phyloP scores from a whole-genome alignment of 35 echinoderm and acorn worm species.

The Ophioderma brevispina region DNA sequence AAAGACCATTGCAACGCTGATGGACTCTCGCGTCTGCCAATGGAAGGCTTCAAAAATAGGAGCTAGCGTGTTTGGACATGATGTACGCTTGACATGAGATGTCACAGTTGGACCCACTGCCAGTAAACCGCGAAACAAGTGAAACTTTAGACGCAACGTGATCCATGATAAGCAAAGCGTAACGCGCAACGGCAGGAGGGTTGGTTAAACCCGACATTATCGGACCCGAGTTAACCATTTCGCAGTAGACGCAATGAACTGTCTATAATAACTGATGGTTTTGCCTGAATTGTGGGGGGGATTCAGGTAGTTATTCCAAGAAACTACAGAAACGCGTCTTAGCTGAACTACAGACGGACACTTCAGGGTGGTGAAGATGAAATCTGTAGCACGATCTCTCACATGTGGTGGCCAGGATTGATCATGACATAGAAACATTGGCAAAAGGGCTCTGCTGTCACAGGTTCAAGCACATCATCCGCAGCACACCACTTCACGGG shows the following conservation, averaged over 20 bases:
- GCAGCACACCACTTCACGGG: slow-evolving; percentile 35
- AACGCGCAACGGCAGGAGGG: not conserved
- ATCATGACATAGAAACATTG: slow-evolving; percentile 7
- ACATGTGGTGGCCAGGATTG: slow-evolving; percentile 32
- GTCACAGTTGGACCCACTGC: not conserved
- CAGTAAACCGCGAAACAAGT: not conserved
- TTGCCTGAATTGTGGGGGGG: slow-evolving; percentile 32
- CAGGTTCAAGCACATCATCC: not conserved
- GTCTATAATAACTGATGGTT: not conserved
- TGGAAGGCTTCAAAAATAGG: not conserved
- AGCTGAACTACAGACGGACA: slow-evolving; percentile 35
- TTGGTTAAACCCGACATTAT: not conserved
- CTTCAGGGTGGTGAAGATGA: slow-evolving; percentile 30
- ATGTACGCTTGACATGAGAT: not conserved
- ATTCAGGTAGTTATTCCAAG: not conserved
- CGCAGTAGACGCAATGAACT: slow-evolving; percentile 2
- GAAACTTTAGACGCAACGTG: not conserved
- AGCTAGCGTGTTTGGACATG: no score
- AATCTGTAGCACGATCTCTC: slow-evolving; percentile 9
- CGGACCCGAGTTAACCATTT: not conserved
- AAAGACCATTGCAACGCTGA: slow-evolving; percentile 14
- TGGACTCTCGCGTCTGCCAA: slow-evolving; percentile 23
- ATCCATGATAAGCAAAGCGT: not conserved
- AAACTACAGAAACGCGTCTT: not conserved
- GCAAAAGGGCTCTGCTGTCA: slow-evolving; percentile 22